A percentile compares a stretch with the other conserved stretches of the same genome.
phyloP scores from a whole-genome alignment of 2,888 invertebrate genomes.

The Eupithecia abbreviata region DNA sequence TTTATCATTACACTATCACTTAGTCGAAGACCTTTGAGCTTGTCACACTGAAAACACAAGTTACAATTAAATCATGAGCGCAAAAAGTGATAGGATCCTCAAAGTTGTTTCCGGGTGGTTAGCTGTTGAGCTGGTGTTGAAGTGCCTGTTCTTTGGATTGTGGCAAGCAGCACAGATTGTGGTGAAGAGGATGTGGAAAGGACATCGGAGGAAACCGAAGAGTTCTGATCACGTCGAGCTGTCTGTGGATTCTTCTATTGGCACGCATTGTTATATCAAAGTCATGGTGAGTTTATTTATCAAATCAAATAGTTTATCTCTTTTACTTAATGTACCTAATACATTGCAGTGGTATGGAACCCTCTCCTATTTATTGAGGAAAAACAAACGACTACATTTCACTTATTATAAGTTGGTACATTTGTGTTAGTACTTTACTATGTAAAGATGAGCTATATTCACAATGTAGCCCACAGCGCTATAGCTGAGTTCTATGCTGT shows the following conservation, averaged over 20 bases:
- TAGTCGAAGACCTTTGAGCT: slow-evolving; percentile 61
- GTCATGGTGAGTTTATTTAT: slow-evolving; percentile 64
- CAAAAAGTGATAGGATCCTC: slow-evolving; percentile 58
- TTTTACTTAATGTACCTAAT: too few species aligned
- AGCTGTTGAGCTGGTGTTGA: slow-evolving; percentile 67
- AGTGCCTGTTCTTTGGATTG: slow-evolving; percentile 67
- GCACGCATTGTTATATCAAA: slow-evolving; percentile 78
- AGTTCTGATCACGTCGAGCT: slow-evolving; percentile 64
- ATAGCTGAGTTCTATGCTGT: too few species aligned
- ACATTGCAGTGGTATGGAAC: too few species aligned
- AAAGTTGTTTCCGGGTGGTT: slow-evolving; percentile 71
- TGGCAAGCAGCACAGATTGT: slow-evolving; percentile 70
- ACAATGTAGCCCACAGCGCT: too few species aligned
- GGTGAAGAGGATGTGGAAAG: slow-evolving; percentile 73
- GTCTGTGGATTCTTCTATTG: slow-evolving; percentile 73
- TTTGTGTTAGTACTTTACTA: too few species aligned
- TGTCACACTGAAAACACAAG: slow-evolving; percentile 40
- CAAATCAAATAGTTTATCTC: too few species aligned
- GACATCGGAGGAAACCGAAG: slow-evolving; percentile 65
- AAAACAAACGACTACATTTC: too few species aligned
- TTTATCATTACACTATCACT: slow-evolving; percentile 57
- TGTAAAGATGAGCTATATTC: too few species aligned
- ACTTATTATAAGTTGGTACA: too few species aligned
- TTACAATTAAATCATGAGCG: slow-evolving; percentile 59
- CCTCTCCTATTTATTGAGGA: too few species aligned